Evolutionary conservation across 2,797 vertebrate species (phyloP).

Genomic region (Nannoperca australis): DNA sequence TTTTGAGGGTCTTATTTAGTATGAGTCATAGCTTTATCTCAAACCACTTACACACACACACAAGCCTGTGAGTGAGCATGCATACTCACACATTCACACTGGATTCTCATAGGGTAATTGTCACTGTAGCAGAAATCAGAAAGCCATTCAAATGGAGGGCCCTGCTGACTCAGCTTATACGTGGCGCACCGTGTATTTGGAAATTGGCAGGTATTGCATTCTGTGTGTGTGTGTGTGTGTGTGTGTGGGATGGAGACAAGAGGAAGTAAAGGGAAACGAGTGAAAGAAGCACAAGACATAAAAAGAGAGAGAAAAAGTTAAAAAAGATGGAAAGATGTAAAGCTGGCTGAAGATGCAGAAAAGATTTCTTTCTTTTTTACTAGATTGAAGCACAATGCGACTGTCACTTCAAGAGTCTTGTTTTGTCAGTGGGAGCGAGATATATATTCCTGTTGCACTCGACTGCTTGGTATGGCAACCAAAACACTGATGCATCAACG

Average conservation of each 20-base stretch:
- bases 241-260: constrained; percentile 16
- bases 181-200: constrained; percentile 25
- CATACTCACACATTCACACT: neutral
- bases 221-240: neutral
- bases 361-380: constrained; percentile 14
- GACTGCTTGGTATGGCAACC: constrained; percentile 38
- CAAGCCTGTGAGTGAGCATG: neutral
- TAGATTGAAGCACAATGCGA: constrained; percentile 46
- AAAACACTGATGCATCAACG: constrained; percentile 46
- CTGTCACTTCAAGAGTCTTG: constrained; percentile 42
- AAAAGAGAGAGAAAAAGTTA: constrained; percentile 7
- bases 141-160: constrained; percentile 63
- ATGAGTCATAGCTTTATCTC: constrained; percentile 53
- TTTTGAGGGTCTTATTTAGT: constrained; percentile 51
- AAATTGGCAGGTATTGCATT: constrained; percentile 62
- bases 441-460: constrained; percentile 51
- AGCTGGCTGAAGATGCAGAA: constrained; percentile 27
- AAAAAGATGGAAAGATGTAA: constrained; percentile 30
- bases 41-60: constrained; percentile 30
- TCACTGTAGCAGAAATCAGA: constrained; percentile 63
- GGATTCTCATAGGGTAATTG: constrained; percentile 52
- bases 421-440: constrained; percentile 50
- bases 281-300: constrained; percentile 16
- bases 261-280: constrained; percentile 17
- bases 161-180: constrained; percentile 64